Evolutionary conservation across 2,113 vertebrate species (phyloP), one percentile per base, ranked within the genome.

Genomic region (Lanius ludovicianus): DNA sequence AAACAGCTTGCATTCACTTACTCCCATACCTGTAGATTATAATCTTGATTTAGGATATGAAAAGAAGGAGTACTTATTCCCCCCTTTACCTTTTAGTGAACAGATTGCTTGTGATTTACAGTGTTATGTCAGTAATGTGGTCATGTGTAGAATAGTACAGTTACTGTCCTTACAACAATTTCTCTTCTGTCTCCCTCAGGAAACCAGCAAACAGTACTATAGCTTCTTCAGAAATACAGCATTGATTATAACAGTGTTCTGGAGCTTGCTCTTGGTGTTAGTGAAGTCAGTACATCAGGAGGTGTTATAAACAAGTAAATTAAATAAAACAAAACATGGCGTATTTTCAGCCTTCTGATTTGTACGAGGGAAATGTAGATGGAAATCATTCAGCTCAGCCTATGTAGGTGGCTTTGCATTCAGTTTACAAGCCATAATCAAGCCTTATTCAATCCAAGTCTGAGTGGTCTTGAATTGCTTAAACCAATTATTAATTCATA

Each of bases 401-500:
- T 92, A 6, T 13, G 46, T 87, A 87, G 68, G 74, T 96, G 65
- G n/a, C 17, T 94, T 96, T 94, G 56, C 53, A 25, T 76, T 71
- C 52, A 46, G 18, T 87, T 87, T 87, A 53, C 42, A 70, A 87
- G 52, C 52, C 9, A 4, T 84, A 39, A 70, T 95, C 31, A 70
- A 79, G 35, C 50, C 39, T 83, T 69, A 55, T 78, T 79, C 91
- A 95, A 3, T 46, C 86, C 42, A 59, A 84, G 41, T 59, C n/a
- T 90, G 74, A 95, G 59, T 92, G 57, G 71, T 91, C 59, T 68
- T 55, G 35, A 84, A 75, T 89, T 95, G 63, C 79, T 93, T 77
- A 74, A 71, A 96, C 33, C 70, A 78, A 74, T 95, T 94, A 97
- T 93, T 97, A 84, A 87, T 89, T 95, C 31, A 28, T 67, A 62